Conservation (phyloP, 2,888 invertebrate genomes). For the Mesoligia furuncula region DNA sequence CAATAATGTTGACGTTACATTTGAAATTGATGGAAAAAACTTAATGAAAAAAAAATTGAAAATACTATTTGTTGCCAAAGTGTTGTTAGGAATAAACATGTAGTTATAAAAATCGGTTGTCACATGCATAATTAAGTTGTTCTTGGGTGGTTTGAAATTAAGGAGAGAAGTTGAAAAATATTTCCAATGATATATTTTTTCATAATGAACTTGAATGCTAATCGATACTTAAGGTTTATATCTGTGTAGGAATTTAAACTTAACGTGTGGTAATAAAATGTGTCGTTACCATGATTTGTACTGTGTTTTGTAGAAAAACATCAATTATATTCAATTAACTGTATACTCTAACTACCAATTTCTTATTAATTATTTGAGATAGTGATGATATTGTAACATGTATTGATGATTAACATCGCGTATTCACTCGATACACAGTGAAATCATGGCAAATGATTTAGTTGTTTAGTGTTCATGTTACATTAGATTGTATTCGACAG, state of each 20-base stretch:
- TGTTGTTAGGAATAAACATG: conserved; percentile 89
- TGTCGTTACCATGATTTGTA: conserved; percentile 80
- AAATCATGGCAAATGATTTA: conserved; percentile 84
- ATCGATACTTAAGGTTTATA: conserved; percentile 89
- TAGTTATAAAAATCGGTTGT: conserved; percentile 90
- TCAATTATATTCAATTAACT: conserved; percentile 59
- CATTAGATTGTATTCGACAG: conserved; percentile 87
- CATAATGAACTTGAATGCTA: conserved; percentile 90
- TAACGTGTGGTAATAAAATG: conserved; percentile 87
- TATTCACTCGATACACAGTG: conserved; percentile 65
- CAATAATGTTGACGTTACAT: conserved; percentile 82
- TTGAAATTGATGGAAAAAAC: conserved; percentile 81
- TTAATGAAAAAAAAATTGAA: conserved; percentile 72
- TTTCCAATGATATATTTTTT: conserved; percentile 91
- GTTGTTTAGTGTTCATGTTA: conserved; percentile 90
- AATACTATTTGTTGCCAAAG: conserved; percentile 91
- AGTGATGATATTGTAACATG: conserved; percentile 38
- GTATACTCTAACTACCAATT: conserved; percentile 31
- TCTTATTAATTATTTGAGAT: conserved; percentile 42
- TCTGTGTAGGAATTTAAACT: conserved; percentile 89
- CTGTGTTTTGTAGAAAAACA: conserved; percentile 66
- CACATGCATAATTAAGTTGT: conserved; percentile 90
- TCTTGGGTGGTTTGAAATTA: conserved; percentile 89
- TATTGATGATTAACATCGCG: conserved; percentile 22
- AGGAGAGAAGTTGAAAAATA: conserved; percentile 89